Evolutionary conservation across 1,140 invertebrate genomes (phyloP).

Genomic region (Gryon sp.): DNA sequence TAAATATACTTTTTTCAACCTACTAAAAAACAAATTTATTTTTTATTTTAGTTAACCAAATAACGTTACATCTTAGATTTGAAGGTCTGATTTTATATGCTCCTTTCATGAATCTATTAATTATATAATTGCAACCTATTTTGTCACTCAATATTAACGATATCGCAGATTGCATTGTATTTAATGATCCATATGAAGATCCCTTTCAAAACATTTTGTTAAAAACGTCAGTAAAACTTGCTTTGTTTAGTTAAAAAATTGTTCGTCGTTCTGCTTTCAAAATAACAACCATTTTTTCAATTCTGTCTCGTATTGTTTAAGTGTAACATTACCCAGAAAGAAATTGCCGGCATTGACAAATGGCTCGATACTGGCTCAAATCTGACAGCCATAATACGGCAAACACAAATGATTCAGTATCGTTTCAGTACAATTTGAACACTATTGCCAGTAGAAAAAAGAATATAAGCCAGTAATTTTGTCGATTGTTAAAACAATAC

Average conservation of each 20-base stretch:
- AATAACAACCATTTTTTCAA: slow-evolving; percentile 39
- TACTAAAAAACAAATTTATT: too few relatives aligned
- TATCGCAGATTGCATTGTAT: slow-evolving; percentile 51
- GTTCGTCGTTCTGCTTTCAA: slow-evolving; percentile 20
- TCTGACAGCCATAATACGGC: too few relatives aligned
- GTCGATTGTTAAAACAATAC: too few relatives aligned
- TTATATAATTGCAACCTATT: slow-evolving; percentile 16
- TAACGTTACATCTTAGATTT: slow-evolving; percentile 55
- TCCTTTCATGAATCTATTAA: slow-evolving; percentile 64
- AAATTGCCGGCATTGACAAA: too few relatives aligned
- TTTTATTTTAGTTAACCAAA: too few relatives aligned
- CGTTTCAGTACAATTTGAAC: too few relatives aligned
- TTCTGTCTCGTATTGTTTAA: slow-evolving; percentile 40
- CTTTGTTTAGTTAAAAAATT: not conserved
- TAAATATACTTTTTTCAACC: too few relatives aligned
- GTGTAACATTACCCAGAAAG: slow-evolving; percentile 10
- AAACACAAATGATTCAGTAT: too few relatives aligned
- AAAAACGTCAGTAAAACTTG: slow-evolving; percentile 28
- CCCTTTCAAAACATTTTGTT: slow-evolving; percentile 10
- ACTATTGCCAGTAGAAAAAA: too few relatives aligned
- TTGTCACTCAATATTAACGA: slow-evolving; percentile 48
- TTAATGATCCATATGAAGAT: slow-evolving; percentile 62
- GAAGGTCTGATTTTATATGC: slow-evolving; percentile 55
- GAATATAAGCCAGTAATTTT: too few relatives aligned
- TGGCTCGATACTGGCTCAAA: too few relatives aligned